These are phyloP conservation scores for Drosophila limbata DNA, from an alignment of 2,888 invertebrate species.

Conservation along the genomic window DNA sequence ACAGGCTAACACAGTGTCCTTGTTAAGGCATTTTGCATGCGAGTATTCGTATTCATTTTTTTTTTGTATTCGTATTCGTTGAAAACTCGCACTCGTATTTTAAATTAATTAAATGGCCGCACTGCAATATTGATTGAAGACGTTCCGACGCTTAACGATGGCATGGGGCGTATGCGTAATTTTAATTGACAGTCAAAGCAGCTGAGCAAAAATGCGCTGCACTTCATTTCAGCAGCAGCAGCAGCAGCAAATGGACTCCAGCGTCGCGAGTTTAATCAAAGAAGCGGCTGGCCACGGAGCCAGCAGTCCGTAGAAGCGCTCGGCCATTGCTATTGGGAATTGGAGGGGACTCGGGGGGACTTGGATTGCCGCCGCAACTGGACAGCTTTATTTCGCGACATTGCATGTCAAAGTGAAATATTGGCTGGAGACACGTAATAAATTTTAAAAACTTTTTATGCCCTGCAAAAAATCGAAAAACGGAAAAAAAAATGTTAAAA, in stretches of 20 bases:
- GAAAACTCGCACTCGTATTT: constrained; percentile 56
- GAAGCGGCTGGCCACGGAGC: constrained; percentile 7
- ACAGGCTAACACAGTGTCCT: constrained; percentile 47
- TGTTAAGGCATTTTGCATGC: constrained; percentile 50
- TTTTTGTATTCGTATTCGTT: neutral
- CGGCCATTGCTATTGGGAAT: neutral
- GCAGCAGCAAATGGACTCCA: constrained; percentile 61
- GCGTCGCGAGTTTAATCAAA: constrained; percentile 40
- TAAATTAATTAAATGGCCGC: constrained; percentile 75
- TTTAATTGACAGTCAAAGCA: constrained; percentile 71
- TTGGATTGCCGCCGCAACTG: constrained; percentile 64
- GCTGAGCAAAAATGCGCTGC: constrained; percentile 34
- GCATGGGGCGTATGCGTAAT: constrained; percentile 57
- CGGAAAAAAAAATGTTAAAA: constrained; percentile 30
- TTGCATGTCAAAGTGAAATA: constrained; percentile 84
- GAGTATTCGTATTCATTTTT: constrained; percentile 11
- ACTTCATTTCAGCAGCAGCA: constrained; percentile 61
- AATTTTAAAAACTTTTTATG: constrained; percentile 80
- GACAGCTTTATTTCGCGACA: constrained; percentile 84
- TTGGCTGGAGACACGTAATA: constrained; percentile 85
- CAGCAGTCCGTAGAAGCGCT: constrained; percentile 5
- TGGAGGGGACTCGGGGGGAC: neutral
- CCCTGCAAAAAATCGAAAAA: constrained; percentile 47
- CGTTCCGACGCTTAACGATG: constrained; percentile 7
- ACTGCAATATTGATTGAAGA: constrained; percentile 73